Conservation (phyloP, 2,797 vertebrate species). For the Chelonia mydas region DNA sequence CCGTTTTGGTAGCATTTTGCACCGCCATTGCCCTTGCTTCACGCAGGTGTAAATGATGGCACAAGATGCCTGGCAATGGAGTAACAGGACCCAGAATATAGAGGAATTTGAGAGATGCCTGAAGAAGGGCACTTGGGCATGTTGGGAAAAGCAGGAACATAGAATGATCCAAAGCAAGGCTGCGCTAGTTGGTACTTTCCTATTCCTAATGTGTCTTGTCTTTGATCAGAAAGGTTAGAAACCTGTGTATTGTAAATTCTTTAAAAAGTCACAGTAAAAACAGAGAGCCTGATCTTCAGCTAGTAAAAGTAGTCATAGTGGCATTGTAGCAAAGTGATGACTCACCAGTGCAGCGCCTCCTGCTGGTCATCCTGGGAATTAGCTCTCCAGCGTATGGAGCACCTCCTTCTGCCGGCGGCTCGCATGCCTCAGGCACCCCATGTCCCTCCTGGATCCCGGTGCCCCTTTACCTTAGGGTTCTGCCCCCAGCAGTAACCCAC, state of each 20-base stretch:
- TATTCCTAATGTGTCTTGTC: background rate
- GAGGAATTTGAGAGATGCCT: background rate
- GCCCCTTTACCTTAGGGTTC: no score
- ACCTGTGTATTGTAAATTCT: background rate
- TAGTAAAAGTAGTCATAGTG: background rate
- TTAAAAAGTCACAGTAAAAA: background rate
- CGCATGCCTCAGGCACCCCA: no score
- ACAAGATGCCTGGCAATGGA: background rate
- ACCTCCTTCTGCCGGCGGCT: no score
- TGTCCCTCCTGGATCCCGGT: no score
- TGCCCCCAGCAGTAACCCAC: no score
- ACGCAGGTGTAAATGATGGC: background rate
- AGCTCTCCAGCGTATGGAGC: no score
- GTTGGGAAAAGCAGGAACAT: background rate
- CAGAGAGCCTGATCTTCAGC: background rate
- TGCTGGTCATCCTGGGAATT: no score
- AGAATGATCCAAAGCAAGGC: background rate
- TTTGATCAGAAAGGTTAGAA: background rate
- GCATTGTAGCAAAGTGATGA: background rate
- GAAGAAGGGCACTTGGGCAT: background rate
- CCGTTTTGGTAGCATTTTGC: background rate
- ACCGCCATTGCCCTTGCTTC: background rate
- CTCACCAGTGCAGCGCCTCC: no score
- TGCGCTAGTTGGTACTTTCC: background rate
- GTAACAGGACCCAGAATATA: background rate